Percentiles rank a stretch among this genome's conserved stretches.
Conservation (phyloP, 2,113 vertebrate genomes). For the Eonycteris spelaea region DNA sequence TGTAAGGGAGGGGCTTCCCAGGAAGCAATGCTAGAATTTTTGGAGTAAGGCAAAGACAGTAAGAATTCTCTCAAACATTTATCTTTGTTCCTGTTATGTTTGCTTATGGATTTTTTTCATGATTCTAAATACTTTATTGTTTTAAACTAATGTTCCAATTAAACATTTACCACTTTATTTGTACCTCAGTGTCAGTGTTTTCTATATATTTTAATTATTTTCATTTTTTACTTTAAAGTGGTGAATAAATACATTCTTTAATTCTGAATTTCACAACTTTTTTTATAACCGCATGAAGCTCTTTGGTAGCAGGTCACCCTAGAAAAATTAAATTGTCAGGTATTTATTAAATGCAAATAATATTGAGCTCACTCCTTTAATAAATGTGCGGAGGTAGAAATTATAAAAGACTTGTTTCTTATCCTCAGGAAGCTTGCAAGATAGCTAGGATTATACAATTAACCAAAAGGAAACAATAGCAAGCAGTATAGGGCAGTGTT, state of each 20-base stretch:
- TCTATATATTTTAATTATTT: background rate
- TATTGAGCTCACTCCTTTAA: background rate
- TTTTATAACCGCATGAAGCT: background rate
- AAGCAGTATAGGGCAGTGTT: background rate
- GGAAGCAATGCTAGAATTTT: background rate
- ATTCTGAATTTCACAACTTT: background rate
- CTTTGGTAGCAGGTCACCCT: background rate
- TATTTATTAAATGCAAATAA: slow-evolving; percentile 5
- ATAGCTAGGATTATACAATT: background rate
- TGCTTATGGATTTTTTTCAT: background rate
- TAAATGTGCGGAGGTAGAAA: background rate
- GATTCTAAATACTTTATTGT: background rate
- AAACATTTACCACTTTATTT: slow-evolving; percentile 11
- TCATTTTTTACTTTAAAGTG: slow-evolving; percentile 20
- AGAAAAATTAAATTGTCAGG: background rate
- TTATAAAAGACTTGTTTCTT: background rate
- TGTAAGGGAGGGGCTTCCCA: background rate
- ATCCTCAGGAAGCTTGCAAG: background rate
- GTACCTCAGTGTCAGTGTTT: background rate
- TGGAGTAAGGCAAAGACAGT: background rate
- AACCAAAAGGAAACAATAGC: background rate
- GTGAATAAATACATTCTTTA: background rate
- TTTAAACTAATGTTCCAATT: background rate
- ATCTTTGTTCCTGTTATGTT: background rate
- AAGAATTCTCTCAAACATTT: background rate